Conservation (phyloP, 2,888 invertebrate species). For the Punctoribates punctum region DNA sequence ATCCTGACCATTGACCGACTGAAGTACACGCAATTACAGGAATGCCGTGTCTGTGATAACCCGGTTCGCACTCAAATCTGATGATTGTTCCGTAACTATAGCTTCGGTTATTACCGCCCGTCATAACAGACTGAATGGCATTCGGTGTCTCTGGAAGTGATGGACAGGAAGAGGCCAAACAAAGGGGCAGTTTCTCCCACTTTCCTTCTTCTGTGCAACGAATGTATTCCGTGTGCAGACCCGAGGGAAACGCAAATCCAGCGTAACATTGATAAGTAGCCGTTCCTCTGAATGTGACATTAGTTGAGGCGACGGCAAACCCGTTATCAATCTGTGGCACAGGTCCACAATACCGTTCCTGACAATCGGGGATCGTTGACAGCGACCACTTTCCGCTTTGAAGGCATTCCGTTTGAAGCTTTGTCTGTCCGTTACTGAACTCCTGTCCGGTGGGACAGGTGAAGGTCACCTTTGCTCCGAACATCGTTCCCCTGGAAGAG, state of each 20-base stretch:
- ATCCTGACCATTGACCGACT: conserved; percentile 90
- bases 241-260: conserved; percentile 79
- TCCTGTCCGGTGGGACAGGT: conserved; percentile 91
- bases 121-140: conserved; percentile 77
- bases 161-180: conserved; percentile 86
- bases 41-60: conserved; percentile 74
- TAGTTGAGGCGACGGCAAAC: conserved; percentile 89
- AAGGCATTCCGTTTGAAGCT: conserved; percentile 77
- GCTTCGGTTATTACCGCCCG: conserved; percentile 71
- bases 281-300: conserved; percentile 86
- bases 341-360: conserved; percentile 77
- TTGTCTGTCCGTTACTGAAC: conserved; percentile 80
- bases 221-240: conserved; percentile 79
- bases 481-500: conserved; percentile 84
- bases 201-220: conserved; percentile 82
- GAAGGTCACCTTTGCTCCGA: conserved; percentile 81
- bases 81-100: conserved; percentile 93
- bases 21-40: conserved; percentile 91
- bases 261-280: conserved; percentile 96
- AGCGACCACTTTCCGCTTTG: conserved; percentile 89
- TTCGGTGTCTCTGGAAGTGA: conserved; percentile 79
- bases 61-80: conserved; percentile 84
- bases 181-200: conserved; percentile 88
- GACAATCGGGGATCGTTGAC: conserved; percentile 45
- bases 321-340: conserved; percentile 97